These are phyloP conservation scores for Holacanthus passer DNA, from an alignment of 2,113 vertebrate genomes.

Conservation along the genomic window DNA sequence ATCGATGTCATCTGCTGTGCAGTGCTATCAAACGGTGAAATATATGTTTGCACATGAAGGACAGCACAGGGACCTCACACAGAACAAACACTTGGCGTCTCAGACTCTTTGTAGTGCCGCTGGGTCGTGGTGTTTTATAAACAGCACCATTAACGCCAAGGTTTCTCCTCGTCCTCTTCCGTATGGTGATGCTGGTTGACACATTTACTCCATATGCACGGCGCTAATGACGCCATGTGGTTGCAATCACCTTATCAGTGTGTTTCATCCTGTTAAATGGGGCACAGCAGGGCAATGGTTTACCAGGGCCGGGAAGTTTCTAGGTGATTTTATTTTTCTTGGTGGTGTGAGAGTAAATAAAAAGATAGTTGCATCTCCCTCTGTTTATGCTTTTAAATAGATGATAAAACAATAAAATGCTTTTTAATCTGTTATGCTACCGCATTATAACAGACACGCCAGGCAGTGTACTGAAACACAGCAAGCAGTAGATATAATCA, in stretches of 20 bases:
- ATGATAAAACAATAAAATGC: background rate
- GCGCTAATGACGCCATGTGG: conserved; percentile 77
- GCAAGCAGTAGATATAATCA: background rate
- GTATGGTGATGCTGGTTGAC: conserved; percentile 64
- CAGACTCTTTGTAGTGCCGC: conserved; percentile 70
- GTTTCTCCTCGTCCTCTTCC: conserved; percentile 57
- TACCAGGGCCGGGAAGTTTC: conserved; percentile 20
- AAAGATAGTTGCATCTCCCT: background rate
- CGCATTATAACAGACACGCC: background rate
- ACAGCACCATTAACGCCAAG: conserved; percentile 77
- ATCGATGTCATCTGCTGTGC: conserved; percentile 77
- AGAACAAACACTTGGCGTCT: conserved; percentile 61
- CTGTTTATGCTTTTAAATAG: background rate
- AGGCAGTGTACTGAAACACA: background rate
- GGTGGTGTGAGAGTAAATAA: background rate
- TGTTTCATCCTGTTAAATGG: conserved; percentile 74
- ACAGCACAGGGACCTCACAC: conserved; percentile 73
- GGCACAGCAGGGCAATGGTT: conserved; percentile 51
- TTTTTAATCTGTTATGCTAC: background rate
- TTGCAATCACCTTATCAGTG: conserved; percentile 76
- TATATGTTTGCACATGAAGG: conserved; percentile 49
- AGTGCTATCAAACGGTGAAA: conserved; percentile 68
- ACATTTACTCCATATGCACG: conserved; percentile 80
- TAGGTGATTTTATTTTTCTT: conserved; percentile 27
- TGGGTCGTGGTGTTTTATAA: conserved; percentile 66